phyloP scores from a whole-genome alignment of 2,113 vertebrate species.

The Gallinago paraguaiae region DNA sequence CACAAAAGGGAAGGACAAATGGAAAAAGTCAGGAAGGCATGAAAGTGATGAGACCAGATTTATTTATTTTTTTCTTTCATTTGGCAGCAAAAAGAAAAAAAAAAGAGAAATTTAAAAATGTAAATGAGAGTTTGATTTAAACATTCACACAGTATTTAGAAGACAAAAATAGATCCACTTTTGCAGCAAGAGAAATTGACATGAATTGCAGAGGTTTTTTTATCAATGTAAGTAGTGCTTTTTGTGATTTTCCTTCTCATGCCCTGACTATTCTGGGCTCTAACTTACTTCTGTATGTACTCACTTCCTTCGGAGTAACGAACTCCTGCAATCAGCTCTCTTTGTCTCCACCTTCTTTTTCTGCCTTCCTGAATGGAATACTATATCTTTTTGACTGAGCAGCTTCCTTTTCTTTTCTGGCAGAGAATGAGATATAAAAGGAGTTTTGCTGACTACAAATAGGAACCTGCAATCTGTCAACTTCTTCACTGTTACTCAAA shows the following conservation, averaged over 20 bases:
- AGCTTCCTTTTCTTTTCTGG: constrained; percentile 19
- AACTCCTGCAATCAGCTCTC: constrained; percentile 28
- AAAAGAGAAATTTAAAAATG: not conserved
- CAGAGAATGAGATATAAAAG: constrained; percentile 16
- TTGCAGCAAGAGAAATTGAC: not conserved
- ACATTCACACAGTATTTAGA: not conserved
- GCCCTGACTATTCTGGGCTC: not conserved
- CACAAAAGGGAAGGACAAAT: not conserved
- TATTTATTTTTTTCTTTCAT: not conserved
- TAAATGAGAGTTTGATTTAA: not conserved
- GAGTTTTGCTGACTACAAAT: constrained; percentile 38
- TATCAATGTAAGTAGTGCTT: not conserved
- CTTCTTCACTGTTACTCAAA: not conserved
- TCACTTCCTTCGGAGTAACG: not conserved
- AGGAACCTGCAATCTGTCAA: constrained; percentile 10
- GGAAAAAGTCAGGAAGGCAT: not conserved
- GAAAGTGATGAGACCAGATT: not conserved
- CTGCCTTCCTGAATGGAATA: not conserved
- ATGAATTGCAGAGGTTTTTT: not conserved
- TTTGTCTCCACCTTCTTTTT: constrained; percentile 43
- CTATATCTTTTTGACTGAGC: constrained; percentile 30
- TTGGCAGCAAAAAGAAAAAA: not conserved
- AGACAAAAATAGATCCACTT: constrained; percentile 23
- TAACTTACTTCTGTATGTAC: not conserved
- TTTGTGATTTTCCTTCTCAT: constrained; percentile 24